Evolutionary conservation across 2,888 invertebrate genomes (phyloP), one percentile per base, ranked within the genome.

Genomic region (Aplocera efformata): DNA sequence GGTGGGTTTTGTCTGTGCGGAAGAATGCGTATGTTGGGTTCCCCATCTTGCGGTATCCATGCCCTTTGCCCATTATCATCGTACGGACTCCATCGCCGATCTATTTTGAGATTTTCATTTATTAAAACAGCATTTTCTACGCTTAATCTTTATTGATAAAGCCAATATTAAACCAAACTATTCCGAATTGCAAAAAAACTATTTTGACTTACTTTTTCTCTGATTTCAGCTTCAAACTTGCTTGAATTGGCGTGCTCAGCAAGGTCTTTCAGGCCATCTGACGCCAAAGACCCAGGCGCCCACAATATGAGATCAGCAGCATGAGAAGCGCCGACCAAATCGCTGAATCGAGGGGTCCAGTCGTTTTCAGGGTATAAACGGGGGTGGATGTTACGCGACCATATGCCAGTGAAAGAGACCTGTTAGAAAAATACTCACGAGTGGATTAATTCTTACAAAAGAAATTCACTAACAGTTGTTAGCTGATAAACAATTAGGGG

Each of bases 301-400:
- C 86, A 86, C 1, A 85, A 44, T 1, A 78, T 65, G 31, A 64
- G 78, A 5, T 83, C 77, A 6, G 63, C 48, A 2, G 71, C 58
- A 24, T 86, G 86, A 0, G 86, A 84, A 1, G 81, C 85, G 1
- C 86, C 86, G 0, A 82, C 76, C 20, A 86, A 45, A 37, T 85
- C 79, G 32, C 86, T 86, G 54, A 72, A 86, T 4, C 64, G 67
- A 5, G 82, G 82, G 3, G 74, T 41, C 83, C 83, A 83, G 33
- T 84, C 84, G 41, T 82, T 85, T 42, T 85, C 84, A 0, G 86
- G 86, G 13, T 72, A 85, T 0, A 69, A 42, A 1, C 67, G 70
- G 0, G 80, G 79, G 48, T 86, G 86, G 0, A 82, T 85, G 45
- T 85, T 79, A 1, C 84, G 67, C 0, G 85, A 86, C 86, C 86